Evolutionary conservation across 2,888 invertebrate genomes (phyloP).

Genomic region (Metopia argyrocephala): DNA sequence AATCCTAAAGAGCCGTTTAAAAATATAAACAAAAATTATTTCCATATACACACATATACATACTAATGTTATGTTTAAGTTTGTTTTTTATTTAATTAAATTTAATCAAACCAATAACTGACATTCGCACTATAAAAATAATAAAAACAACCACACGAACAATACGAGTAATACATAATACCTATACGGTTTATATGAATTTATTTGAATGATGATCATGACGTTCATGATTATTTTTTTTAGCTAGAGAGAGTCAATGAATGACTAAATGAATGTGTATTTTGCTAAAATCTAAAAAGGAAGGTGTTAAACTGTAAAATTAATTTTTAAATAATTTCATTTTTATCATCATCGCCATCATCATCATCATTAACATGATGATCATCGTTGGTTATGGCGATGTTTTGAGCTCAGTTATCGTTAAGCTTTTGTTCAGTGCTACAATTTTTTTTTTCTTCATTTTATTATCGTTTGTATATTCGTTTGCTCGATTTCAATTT

Average conservation of each 20-base stretch:
- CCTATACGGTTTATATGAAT: not conserved
- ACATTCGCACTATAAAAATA: slow-evolving; percentile 53
- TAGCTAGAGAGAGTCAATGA: slow-evolving; percentile 21
- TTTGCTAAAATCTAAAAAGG: slow-evolving; percentile 38
- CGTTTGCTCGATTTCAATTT: slow-evolving; percentile 44
- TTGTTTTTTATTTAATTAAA: slow-evolving; percentile 59
- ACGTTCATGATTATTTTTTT: not conserved
- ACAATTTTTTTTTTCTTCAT: not conserved
- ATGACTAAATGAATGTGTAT: slow-evolving; percentile 7
- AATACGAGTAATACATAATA: not conserved
- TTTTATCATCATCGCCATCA: slow-evolving; percentile 68
- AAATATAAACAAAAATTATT: slow-evolving; percentile 7
- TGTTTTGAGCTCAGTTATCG: not conserved
- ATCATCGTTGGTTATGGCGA: not conserved
- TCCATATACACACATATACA: slow-evolving; percentile 41
- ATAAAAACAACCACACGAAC: not conserved
- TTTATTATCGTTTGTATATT: slow-evolving; percentile 9
- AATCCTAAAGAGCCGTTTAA: no score
- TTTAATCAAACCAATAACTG: slow-evolving; percentile 60
- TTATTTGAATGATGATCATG: not conserved
- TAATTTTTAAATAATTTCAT: slow-evolving; percentile 54
- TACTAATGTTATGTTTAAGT: slow-evolving; percentile 7
- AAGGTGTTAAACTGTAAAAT: slow-evolving; percentile 46
- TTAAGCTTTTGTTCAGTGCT: no score
- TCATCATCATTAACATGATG: not conserved